Evolutionary conservation across 2,797 vertebrate species (phyloP).

Genomic region (Sciaenops ocellatus): DNA sequence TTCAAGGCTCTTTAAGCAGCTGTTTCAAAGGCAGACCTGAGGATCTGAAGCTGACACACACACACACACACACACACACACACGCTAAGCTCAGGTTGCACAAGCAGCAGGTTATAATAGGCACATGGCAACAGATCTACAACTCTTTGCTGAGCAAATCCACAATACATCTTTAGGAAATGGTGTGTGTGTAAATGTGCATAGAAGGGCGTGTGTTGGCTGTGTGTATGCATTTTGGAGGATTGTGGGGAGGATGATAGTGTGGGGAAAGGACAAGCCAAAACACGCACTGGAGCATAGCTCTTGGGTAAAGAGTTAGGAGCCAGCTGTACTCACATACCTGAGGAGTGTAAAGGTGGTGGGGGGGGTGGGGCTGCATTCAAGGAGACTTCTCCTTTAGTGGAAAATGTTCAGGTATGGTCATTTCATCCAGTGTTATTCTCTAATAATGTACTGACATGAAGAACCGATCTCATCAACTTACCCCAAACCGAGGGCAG

Average conservation of each 20-base stretch:
- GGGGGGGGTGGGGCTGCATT: slow-evolving; percentile 53
- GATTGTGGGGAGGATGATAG: slow-evolving; percentile 25
- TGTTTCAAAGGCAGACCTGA: slow-evolving; percentile 71
- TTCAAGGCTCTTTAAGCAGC: slow-evolving; percentile 73
- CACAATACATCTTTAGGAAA: slow-evolving; percentile 22
- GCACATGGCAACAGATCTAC: slow-evolving; percentile 39
- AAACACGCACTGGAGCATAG: slow-evolving; percentile 68
- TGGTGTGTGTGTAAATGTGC: neutral
- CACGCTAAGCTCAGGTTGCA: slow-evolving; percentile 54
- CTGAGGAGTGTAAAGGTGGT: slow-evolving; percentile 64
- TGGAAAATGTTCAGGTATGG: slow-evolving; percentile 1
- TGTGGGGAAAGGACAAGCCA: slow-evolving; percentile 61
- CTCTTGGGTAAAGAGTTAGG: slow-evolving; percentile 46
- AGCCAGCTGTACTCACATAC: slow-evolving; percentile 77
- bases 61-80: slow-evolving; percentile 20
- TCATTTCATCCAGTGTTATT: neutral
- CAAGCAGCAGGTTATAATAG: slow-evolving; percentile 57
- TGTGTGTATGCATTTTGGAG: slow-evolving; percentile 19
- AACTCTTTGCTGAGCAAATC: slow-evolving; percentile 33
- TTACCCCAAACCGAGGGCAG: neutral
- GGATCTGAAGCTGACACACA: slow-evolving; percentile 30
- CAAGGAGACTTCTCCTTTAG: slow-evolving; percentile 17
- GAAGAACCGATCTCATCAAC: neutral
- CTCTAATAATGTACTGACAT: slow-evolving; percentile 7
- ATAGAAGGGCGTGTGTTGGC: neutral